A percentile compares a stretch with the other conserved stretches of the same genome.
Evolutionary conservation across 2,888 invertebrate species (phyloP).

Genomic region (Caenorhabditis plicata): DNA sequence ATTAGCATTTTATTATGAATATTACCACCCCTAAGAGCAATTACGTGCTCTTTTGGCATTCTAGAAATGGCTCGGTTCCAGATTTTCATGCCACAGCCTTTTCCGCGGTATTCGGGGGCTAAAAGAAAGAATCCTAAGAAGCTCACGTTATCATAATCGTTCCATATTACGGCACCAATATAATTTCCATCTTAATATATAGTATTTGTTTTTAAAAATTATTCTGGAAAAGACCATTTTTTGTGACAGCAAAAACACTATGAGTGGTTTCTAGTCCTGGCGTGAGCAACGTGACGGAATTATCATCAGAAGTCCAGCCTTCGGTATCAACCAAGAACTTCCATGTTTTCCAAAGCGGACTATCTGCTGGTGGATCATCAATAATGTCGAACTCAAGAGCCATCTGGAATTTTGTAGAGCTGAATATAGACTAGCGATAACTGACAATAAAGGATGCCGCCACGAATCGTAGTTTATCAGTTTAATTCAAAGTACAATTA

Average conservation of each 20-base stretch:
- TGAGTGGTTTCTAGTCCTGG: slow-evolving; percentile 24
- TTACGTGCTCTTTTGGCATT: slow-evolving; percentile 24
- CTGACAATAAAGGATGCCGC: no score
- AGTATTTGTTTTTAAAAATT: background rate
- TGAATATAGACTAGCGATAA: no score
- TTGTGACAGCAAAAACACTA: slow-evolving; percentile 31
- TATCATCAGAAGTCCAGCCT: slow-evolving; percentile 41
- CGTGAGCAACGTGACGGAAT: slow-evolving; percentile 36
- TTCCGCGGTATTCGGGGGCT: slow-evolving; percentile 27
- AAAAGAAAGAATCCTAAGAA: slow-evolving; percentile 41
- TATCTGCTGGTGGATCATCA: slow-evolving; percentile 16
- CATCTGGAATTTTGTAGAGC: no score
- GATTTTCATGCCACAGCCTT: slow-evolving; percentile 36
- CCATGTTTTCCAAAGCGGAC: slow-evolving; percentile 34
- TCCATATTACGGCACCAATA: slow-evolving; percentile 39
- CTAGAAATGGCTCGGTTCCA: slow-evolving; percentile 32
- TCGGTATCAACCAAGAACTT: slow-evolving; percentile 31
- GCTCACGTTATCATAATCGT: slow-evolving; percentile 36
- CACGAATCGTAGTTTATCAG: no score
- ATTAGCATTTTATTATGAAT: background rate
- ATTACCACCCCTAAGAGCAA: slow-evolving; percentile 36
- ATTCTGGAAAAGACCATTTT: slow-evolving; percentile 10
- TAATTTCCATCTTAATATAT: slow-evolving; percentile 12
- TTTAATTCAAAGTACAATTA: no score
- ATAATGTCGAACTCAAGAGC: slow-evolving; percentile 10